phyloP scores from a whole-genome alignment of 2,888 invertebrate genomes.

The Spilosoma lubricipeda region DNA sequence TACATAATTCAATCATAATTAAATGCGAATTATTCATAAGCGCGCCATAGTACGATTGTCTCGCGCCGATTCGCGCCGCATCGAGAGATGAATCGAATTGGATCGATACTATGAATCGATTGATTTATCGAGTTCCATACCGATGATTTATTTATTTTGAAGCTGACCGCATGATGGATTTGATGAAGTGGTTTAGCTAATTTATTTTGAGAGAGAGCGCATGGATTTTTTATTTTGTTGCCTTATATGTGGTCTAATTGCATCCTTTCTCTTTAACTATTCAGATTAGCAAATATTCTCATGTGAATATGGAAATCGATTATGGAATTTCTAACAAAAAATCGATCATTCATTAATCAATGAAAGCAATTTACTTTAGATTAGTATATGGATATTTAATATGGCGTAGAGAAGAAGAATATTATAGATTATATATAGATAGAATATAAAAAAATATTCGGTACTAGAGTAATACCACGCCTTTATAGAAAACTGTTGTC shows the following conservation, averaged over 20 bases:
- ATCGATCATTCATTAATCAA: slow-evolving; percentile 14
- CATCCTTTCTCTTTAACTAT: slow-evolving; percentile 38
- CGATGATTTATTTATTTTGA: slow-evolving; percentile 77
- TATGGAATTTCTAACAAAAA: neutral
- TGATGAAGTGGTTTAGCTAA: slow-evolving; percentile 47
- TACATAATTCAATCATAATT: slow-evolving; percentile 63
- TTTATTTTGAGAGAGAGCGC: slow-evolving; percentile 44
- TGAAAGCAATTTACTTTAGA: slow-evolving; percentile 14
- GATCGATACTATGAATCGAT: slow-evolving; percentile 74
- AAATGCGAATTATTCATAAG: slow-evolving; percentile 68
- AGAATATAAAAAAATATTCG: neutral
- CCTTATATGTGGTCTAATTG: slow-evolving; percentile 29
- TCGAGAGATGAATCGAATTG: slow-evolving; percentile 78
- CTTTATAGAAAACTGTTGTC: no score
- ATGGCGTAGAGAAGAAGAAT: neutral
- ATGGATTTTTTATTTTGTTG: slow-evolving; percentile 21
- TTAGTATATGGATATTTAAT: slow-evolving; percentile 11
- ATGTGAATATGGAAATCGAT: slow-evolving; percentile 14
- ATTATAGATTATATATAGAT: no score
- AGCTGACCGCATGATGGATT: slow-evolving; percentile 63
- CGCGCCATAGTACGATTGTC: slow-evolving; percentile 64
- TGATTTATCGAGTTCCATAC: slow-evolving; percentile 75
- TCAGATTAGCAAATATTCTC: slow-evolving; percentile 15
- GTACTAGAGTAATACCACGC: no score
- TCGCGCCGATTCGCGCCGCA: slow-evolving; percentile 67